Base-by-base conservation (phyloP, 2,888 invertebrate species). In the Campaea margaritaria region DNA sequence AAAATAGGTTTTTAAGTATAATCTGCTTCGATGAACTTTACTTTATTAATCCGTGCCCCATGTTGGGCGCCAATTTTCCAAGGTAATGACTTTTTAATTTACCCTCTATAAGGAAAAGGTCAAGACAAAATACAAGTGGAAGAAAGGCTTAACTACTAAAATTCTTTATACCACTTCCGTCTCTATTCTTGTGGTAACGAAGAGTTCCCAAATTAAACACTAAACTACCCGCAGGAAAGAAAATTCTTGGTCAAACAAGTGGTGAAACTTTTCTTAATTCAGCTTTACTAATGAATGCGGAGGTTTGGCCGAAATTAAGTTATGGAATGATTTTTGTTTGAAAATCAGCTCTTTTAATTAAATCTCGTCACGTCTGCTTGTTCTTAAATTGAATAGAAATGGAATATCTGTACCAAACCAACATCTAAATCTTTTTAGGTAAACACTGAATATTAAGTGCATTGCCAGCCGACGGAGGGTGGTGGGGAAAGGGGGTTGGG, bases 41-140 rank as follows among this genome's bases (percentile, higher is more conserved):
- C 31, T 16, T 38, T 27, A 12, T 28, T 43, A 44, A 38, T 13
- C 16, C 12, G 44, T n/a, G 57, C 14, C 44, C 52, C 58, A 21
- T 38, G 48, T 43, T 52, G 58, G 44, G 58, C 48, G 48, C 52
- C 58, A 58, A 48, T 34, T 53, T 52, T 48, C 27, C 31, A 21
- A 38, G 15, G 11, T 36, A 39, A 44, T 47, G 36, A 31, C 27
- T 51, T 34, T 15, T 1, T 21, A 43, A 39, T 42, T 51, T 44
- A 44, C 38, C 57, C 45, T 46, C 45, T 42, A 51, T 41, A 49
- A 0, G 13, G n/a, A 14, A 27, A 51, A 46, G 31, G 34, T 34
- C 38, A 16, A 15, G 15, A 4, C 13, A 11, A 31, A 7, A 1
- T 21, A 0, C 54, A 10, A 21, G 21, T 10, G 14, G 21, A 0